Percentiles rank a stretch among this genome's conserved stretches.
Evolutionary conservation across 2,113 vertebrate genomes (phyloP).

Genomic region (Solenodon paradoxus): DNA sequence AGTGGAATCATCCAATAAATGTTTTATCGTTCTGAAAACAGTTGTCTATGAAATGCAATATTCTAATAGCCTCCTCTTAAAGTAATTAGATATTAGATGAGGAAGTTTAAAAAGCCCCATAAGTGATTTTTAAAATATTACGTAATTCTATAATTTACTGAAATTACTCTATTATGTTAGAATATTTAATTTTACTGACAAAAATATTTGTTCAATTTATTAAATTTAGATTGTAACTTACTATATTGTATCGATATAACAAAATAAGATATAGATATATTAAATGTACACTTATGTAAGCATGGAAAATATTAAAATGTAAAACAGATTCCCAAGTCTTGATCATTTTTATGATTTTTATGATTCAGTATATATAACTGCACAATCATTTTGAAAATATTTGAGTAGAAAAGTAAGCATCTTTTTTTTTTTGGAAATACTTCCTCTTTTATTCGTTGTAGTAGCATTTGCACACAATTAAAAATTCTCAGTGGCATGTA

Average conservation of each 20-base stretch:
- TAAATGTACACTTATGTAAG: background rate
- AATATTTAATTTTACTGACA: background rate
- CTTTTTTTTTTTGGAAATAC: too few species aligned
- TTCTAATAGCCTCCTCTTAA: constrained; percentile 41
- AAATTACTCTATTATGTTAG: background rate
- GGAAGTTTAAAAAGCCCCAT: background rate
- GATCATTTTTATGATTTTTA: background rate
- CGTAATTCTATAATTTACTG: background rate
- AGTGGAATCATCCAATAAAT: constrained; percentile 34
- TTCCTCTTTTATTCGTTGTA: too few species aligned
- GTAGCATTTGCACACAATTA: too few species aligned
- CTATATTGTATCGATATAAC: background rate
- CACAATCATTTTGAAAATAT: background rate
- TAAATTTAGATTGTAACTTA: background rate
- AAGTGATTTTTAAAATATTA: background rate
- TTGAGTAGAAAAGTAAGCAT: background rate
- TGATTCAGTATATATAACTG: background rate
- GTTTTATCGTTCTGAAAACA: constrained; percentile 33
- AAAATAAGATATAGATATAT: background rate
- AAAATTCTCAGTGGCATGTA: too few species aligned
- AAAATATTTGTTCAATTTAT: constrained; percentile 10
- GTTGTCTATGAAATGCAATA: background rate
- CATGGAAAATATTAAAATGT: background rate
- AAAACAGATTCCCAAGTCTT: background rate
- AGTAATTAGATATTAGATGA: constrained; percentile 18